These are phyloP conservation scores for Taurulus bubalis DNA, from an alignment of 2,113 vertebrate genomes.

Conservation along the genomic window DNA sequence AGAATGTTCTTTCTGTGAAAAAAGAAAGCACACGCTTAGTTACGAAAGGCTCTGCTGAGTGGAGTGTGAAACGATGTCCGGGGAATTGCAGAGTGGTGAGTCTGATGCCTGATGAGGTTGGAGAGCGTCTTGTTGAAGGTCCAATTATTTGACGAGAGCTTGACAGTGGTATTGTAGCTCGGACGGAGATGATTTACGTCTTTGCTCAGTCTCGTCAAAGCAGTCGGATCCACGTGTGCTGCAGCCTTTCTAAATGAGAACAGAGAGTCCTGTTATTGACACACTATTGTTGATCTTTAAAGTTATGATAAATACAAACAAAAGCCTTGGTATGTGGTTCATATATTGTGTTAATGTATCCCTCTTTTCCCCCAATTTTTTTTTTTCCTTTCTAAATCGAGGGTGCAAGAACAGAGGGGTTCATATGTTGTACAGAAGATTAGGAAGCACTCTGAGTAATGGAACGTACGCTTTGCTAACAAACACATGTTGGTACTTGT, in stretches of 20 bases:
- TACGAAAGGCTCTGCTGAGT: neutral
- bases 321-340: neutral
- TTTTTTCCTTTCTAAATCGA: neutral
- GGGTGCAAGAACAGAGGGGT: neutral
- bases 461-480: neutral
- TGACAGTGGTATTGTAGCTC: slow-evolving; percentile 47
- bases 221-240: slow-evolving; percentile 50
- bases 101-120: slow-evolving; percentile 78
- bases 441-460: neutral
- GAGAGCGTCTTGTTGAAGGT: slow-evolving; percentile 83
- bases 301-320: neutral
- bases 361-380: neutral
- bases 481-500: neutral
- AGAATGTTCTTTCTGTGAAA: slow-evolving; percentile 91
- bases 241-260: slow-evolving; percentile 62
- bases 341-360: neutral
- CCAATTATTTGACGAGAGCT: slow-evolving; percentile 64
- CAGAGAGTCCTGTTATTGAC: neutral
- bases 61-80: neutral
- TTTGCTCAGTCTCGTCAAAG: slow-evolving; percentile 11
- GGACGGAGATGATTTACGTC: neutral
- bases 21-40: neutral
- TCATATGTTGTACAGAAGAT: neutral
- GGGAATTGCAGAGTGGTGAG: neutral
- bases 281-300: slow-evolving; percentile 1